Conservation (phyloP, 37 sponge, comb jelly and placozoan species). For the Corticium candelabrum region DNA sequence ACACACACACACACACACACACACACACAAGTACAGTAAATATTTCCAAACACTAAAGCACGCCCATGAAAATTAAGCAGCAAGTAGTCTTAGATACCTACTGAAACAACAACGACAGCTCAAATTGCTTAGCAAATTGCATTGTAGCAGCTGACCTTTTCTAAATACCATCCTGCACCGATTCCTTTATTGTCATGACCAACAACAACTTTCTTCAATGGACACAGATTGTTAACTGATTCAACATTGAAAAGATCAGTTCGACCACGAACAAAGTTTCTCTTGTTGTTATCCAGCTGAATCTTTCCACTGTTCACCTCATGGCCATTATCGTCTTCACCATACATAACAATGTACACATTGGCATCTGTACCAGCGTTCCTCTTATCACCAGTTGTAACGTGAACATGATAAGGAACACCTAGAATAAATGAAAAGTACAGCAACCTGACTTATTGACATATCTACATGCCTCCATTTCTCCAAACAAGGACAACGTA, state of each 20-base stretch:
- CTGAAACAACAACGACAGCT: too few species aligned
- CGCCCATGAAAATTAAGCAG: too few species aligned
- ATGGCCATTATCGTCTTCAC: neutral
- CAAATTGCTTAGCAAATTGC: too few species aligned
- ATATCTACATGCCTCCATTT: too few species aligned
- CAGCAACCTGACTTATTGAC: too few species aligned
- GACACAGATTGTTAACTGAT: neutral
- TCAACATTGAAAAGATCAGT: neutral
- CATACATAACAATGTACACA: neutral
- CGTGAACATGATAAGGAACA: neutral
- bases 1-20: slow-evolving; percentile 5
- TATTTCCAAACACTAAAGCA: too few species aligned
- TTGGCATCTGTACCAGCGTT: slow-evolving; percentile 17
- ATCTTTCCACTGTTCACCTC: neutral
- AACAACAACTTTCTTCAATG: slow-evolving; percentile 5
- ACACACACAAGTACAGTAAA: neutral
- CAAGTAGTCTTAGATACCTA: too few species aligned
- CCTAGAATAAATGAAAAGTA: too few species aligned
- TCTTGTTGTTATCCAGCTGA: neutral
- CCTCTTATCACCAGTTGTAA: slow-evolving; percentile 6
- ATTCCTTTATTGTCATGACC: slow-evolving; percentile 19
- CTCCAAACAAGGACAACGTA: too few species aligned
- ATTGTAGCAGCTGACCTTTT: slow-evolving; percentile 8
- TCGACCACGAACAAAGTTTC: neutral
- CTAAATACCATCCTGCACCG: slow-evolving; percentile 16